phyloP scores from a whole-genome alignment of 1,140 invertebrate genomes.

The Cyphomyrmex costatus region DNA sequence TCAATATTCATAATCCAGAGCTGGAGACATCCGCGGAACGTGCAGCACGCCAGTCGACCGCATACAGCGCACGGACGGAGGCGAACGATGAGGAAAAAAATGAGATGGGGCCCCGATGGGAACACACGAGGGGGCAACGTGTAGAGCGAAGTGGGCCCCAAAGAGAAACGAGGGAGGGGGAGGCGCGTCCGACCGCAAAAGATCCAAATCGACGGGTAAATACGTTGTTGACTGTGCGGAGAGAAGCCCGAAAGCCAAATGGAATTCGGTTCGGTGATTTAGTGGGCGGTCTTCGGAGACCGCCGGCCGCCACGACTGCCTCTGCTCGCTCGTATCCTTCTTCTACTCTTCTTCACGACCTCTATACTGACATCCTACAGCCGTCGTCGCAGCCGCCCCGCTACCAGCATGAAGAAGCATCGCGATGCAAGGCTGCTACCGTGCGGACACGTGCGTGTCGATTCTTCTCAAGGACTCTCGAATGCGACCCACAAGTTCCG shows the following conservation, averaged over 20 bases:
- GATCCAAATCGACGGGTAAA: conserved; percentile 84
- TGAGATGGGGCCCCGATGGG: conserved; percentile 15
- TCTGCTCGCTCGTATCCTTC: conserved; percentile 27
- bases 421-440: conserved; percentile 71
- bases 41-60: conserved; percentile 77
- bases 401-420: conserved; percentile 35
- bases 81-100: conserved; percentile 56
- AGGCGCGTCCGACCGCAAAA: conserved; percentile 80
- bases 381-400: neutral
- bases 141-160: conserved; percentile 40
- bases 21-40: conserved; percentile 78
- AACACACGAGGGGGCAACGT: conserved; percentile 19
- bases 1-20: conserved; percentile 84
- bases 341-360: conserved; percentile 37
- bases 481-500: conserved; percentile 33
- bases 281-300: conserved; percentile 82
- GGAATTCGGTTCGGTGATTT: conserved; percentile 84
- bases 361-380: conserved; percentile 47
- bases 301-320: conserved; percentile 75
- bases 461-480: conserved; percentile 60
- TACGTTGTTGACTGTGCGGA: conserved; percentile 84
- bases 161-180: conserved; percentile 10
- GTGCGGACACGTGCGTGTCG: conserved; percentile 69
- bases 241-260: conserved; percentile 82
- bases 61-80: conserved; percentile 72